These are phyloP conservation scores for Cheilosia pagana DNA, from an alignment of 2,888 invertebrate genomes.

Conservation along the genomic window DNA sequence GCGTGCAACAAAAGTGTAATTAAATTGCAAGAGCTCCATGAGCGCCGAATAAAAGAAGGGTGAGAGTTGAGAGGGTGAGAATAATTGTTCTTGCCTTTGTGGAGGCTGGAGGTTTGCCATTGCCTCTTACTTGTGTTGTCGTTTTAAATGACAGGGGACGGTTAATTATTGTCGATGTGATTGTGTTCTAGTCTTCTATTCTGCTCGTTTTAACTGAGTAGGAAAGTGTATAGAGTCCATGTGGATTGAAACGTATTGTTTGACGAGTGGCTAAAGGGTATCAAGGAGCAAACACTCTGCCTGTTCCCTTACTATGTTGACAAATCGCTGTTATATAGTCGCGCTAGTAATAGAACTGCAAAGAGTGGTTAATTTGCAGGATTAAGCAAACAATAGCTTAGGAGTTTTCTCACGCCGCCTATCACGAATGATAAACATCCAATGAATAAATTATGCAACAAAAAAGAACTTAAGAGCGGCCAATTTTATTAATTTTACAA, in stretches of 20 bases:
- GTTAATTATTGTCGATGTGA: slow-evolving; percentile 38
- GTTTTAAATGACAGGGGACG: slow-evolving; percentile 25
- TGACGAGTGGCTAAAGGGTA: slow-evolving; percentile 2
- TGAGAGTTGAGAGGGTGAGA: not conserved
- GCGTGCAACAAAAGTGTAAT: slow-evolving; percentile 49
- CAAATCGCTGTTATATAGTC: too few relatives aligned
- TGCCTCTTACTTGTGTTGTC: slow-evolving; percentile 10
- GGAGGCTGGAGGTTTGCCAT: slow-evolving; percentile 13
- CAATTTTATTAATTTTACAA: too few relatives aligned
- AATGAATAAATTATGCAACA: too few relatives aligned
- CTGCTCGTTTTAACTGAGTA: slow-evolving; percentile 13
- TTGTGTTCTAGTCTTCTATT: slow-evolving; percentile 17
- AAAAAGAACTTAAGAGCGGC: too few relatives aligned
- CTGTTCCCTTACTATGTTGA: too few relatives aligned
- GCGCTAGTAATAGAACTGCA: too few relatives aligned
- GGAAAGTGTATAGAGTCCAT: not conserved
- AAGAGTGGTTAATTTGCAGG: too few relatives aligned
- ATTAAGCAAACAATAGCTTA: too few relatives aligned
- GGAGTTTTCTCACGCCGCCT: too few relatives aligned
- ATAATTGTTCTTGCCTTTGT: not conserved
- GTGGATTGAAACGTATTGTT: not conserved
- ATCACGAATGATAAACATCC: too few relatives aligned
- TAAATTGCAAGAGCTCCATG: slow-evolving; percentile 41
- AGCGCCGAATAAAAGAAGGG: not conserved
- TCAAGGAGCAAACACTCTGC: slow-evolving; percentile 19